Evolutionary conservation across 2,797 vertebrate species (phyloP).

Genomic region (Vipera latastei): DNA sequence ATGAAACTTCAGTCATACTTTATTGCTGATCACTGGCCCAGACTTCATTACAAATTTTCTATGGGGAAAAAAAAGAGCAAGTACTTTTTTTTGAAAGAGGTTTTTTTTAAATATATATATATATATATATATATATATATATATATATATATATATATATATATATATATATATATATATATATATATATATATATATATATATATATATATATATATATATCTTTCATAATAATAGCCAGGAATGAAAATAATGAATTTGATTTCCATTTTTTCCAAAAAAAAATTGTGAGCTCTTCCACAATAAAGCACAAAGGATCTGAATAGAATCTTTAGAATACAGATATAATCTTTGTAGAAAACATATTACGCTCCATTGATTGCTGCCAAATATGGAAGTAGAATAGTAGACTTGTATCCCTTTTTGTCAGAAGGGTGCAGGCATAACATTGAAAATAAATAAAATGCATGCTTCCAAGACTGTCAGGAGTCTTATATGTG

Average conservation of each 20-base stretch:
- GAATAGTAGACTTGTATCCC: neutral
- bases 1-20: neutral
- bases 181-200: too few species aligned
- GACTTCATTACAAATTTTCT: neutral
- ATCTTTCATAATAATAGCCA: neutral
- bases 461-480: neutral
- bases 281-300: neutral
- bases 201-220: too few species aligned
- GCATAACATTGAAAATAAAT: neutral
- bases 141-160: too few species aligned
- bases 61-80: neutral
- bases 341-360: neutral
- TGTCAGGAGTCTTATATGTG: neutral
- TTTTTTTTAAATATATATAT: too few species aligned
- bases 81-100: neutral
- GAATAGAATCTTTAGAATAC: neutral
- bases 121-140: too few species aligned
- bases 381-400: neutral
- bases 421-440: neutral
- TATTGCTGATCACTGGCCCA: neutral
- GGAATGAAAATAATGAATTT: neutral
- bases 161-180: too few species aligned
- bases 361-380: neutral
- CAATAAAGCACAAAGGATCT: neutral
- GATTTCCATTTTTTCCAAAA: neutral